Base-by-base conservation (phyloP, 2,797 vertebrate species). In the Pantherophis alleghaniensis region DNA sequence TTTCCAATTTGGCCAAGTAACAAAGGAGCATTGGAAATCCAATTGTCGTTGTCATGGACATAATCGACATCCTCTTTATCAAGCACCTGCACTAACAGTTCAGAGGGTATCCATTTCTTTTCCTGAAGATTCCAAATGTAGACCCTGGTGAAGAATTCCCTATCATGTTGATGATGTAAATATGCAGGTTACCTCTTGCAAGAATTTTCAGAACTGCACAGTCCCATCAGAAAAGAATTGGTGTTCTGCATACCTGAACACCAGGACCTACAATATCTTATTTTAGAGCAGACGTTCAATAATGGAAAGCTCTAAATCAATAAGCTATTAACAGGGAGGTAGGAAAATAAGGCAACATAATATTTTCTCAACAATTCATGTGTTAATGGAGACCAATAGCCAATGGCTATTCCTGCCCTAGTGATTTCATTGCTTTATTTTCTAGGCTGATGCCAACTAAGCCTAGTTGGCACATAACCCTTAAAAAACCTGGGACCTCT, bases 271-370 rank as follows among this genome's bases (percentile, higher is more conserved):
- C 4, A 26, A 63, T 63, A 88, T 92, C 86, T 91, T 83, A 91
- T 89, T 87, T 79, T 79, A 87, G 56, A 90, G 57, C 18, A 47
- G 66, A 86, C 57, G 16, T 26, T 90, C 87, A 66, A 69, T 59
- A 92, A 91, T 88, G 53, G 51, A 91, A 86, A n/a, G 13, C 14
- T 93, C 90, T 87, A 91, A 93, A 93, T 93, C 92, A 86, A 93
- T 93, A 93, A 93, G 66, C 92, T 89, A 93, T 93, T 93, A 93
- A 93, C 90, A 91, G 66, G 87, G 61, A 88, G 56, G 66, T 61
- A 83, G 66, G 90, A 61, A 91, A 90, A 91, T 93, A 93, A 93
- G 90, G 55, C 10, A 69, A 42, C 90, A 89, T 83, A 61, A 91
- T 88, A 63, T 93, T 91, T 88, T 93, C 90, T 89, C 86, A 91